phyloP scores from a whole-genome alignment of 2,888 invertebrate species.

The Drosophila falleni region DNA sequence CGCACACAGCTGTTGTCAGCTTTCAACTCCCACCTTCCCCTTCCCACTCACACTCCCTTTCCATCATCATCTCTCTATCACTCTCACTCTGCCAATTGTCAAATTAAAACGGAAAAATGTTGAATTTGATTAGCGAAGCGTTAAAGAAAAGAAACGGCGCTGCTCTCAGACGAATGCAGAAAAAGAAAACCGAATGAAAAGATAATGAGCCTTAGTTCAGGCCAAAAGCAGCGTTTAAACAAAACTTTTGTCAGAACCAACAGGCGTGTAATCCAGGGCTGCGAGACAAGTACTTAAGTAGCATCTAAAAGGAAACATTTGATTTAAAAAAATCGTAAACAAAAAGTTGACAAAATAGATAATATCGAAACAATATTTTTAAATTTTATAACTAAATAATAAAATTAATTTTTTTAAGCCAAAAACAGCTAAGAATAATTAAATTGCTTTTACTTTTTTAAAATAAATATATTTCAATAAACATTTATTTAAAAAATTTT shows the following conservation, averaged over 20 bases:
- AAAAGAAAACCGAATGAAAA: conserved; percentile 47
- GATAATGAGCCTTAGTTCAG: conserved; percentile 72
- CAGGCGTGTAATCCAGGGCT: conserved; percentile 52
- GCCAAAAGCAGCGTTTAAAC: conserved; percentile 61
- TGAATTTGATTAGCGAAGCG: conserved; percentile 82
- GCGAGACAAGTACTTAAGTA: neutral
- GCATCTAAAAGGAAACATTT: neutral
- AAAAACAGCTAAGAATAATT: too few species aligned
- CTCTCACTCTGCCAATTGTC: conserved; percentile 64
- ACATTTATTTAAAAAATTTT: too few species aligned
- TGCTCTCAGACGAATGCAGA: conserved; percentile 36
- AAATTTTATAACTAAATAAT: too few species aligned
- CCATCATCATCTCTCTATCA: neutral
- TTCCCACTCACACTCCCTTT: neutral
- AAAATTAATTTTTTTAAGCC: too few species aligned
- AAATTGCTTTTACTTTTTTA: too few species aligned
- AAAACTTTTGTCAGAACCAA: conserved; percentile 67
- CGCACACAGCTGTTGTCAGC: conserved; percentile 70
- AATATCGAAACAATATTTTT: too few species aligned
- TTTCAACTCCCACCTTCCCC: neutral
- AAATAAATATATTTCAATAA: too few species aligned
- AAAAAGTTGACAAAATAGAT: too few species aligned
- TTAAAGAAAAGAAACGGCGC: conserved; percentile 68
- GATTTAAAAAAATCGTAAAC: too few species aligned
- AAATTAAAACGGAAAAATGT: conserved; percentile 80